Base-by-base conservation (phyloP, 2,888 invertebrate genomes). In the Agriotes lineatus region DNA sequence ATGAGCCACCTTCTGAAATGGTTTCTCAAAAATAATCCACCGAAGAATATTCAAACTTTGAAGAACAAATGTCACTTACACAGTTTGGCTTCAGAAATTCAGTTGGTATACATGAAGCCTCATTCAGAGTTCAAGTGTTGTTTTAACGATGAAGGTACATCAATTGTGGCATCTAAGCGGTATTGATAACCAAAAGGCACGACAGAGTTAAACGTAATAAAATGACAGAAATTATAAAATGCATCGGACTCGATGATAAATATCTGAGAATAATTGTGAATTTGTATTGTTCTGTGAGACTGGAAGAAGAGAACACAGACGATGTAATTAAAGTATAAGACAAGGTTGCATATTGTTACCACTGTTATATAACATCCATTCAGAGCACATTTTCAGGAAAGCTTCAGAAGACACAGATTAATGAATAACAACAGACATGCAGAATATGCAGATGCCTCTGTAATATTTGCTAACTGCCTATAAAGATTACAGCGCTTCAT, bases 181-280 rank as follows among this genome's bases (percentile, higher is more conserved):
- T 70, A 57, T 19, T 61, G 54, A 69, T 50, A 48, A 62, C 20
- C 33, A 44, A 18, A 74, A 74, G 30, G 67, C 71, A 16, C 33
- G 61, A 73, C 52, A 63, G 37, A 33, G 67, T 75, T 14, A 20
- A 62, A 54, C 72, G 75, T 56, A 35, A 71, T 12, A 67, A 66
- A 54, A 48, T 72, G 59, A 69, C 72, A 10, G 61, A 72, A 19
- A 66, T 72, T 45, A 58, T 75, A 54, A 68, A 64, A 66, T 44
- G 35, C n/a, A 50, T 56, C 16, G 54, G 65, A 59, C 39, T 67
- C 10, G 67, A 70, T 14, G 58, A 56, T 30, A 45, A 59, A 50
- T 64, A 68, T 19, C 42, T 68, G 18, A 50, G 63, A 52, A 52
- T 68, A 10, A 70, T 68, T n/a, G 16, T 25, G 12, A 59, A 66